Percentiles rank a stretch among this genome's conserved stretches.
Evolutionary conservation across 2,113 vertebrate genomes (phyloP).

Genomic region (Corythornis vintsioides): DNA sequence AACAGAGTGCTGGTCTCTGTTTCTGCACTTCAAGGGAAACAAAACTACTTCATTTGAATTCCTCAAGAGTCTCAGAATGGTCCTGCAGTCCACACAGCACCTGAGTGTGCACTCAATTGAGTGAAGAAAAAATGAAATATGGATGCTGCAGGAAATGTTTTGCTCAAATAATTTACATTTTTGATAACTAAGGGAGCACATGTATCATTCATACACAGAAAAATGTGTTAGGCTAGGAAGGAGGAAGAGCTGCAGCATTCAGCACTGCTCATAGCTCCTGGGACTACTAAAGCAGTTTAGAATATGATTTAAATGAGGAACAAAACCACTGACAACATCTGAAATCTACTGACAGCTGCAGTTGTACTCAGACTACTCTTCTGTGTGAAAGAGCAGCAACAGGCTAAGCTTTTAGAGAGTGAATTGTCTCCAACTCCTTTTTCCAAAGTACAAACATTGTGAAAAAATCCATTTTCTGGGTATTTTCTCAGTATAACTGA

Average conservation of each 20-base stretch:
- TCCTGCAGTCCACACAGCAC: neutral
- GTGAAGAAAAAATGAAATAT: neutral
- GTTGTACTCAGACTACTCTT: neutral
- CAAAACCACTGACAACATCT: neutral
- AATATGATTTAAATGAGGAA: neutral
- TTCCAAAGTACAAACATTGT: neutral
- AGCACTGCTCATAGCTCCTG: neutral
- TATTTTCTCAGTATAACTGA: neutral
- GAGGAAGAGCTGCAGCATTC: neutral
- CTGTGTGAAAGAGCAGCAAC: neutral
- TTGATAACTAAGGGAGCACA: neutral
- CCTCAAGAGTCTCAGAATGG: neutral
- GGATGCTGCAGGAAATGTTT: neutral
- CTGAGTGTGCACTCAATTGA: neutral
- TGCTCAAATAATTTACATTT: neutral
- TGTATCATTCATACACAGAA: neutral
- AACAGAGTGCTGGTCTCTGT: neutral
- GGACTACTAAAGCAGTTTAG: neutral
- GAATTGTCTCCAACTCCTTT: neutral
- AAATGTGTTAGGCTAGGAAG: neutral
- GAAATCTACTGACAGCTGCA: neutral
- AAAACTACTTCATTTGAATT: neutral
- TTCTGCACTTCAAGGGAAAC: neutral
- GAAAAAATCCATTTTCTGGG: neutral
- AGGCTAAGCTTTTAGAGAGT: neutral